Evolutionary conservation across 1,140 invertebrate species (phyloP), one percentile per base, ranked within the genome.

Genomic region (Reticulitermes speratus): DNA sequence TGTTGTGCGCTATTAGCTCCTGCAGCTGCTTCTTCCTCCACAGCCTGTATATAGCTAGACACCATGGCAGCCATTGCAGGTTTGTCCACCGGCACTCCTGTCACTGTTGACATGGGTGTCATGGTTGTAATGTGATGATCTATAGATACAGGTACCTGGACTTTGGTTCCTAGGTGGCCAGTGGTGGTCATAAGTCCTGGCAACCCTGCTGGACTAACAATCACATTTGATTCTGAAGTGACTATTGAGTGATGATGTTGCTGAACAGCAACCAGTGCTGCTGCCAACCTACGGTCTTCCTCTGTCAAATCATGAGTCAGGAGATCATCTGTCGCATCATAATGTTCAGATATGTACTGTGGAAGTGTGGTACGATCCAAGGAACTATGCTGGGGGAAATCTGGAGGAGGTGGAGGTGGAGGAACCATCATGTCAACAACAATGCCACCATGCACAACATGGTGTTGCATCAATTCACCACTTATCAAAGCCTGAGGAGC

Each of bases 241-340:
- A 75, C 55, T 81, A 86, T 69, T 30, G 84, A 69, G 12, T 89
- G 88, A 84, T 89, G 88, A 7, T 92, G 91, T 86, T 92, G 91
- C 38, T 93, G 92, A 3, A 93, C 92, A 19, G 92, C 92, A 83
- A 92, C 92, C 86, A 93, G 88, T 82, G 92, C 92, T 44, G 92
- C 91, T 82, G 92, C 92, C 83, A 93, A 88, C 88, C 91, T 90
- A 85, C 92, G 88, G 87, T 93, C 92, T 87, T 92, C 92, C 87
- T 93, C 92, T 25, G 91, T 92, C 84, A 92, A 88, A 83, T 86
- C 87, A 38, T 84, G 87, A 44, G 69, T 38, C 44, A 87, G 45
- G 32, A 87, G n/a, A 44, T 86, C 86, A 48, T 87, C 87, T 19
- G 55, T 82, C 6, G 87, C 83, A 59, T 86, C 84, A 48, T 85